phyloP scores from a whole-genome alignment of 2,113 vertebrate genomes.

The Campylomormyrus numenius region DNA sequence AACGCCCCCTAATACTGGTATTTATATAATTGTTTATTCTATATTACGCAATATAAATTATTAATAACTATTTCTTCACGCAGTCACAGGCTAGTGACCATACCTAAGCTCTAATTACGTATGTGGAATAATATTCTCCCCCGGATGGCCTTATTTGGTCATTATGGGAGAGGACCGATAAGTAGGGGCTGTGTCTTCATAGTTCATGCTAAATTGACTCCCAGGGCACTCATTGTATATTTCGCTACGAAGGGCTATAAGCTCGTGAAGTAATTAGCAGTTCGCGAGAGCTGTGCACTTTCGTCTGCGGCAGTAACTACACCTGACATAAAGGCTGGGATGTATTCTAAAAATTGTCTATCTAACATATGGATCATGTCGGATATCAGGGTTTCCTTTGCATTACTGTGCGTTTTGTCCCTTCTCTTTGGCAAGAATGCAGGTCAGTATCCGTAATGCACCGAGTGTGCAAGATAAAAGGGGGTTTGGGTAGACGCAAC shows the following conservation, averaged over 20 bases:
- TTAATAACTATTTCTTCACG: background rate
- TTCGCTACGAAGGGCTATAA: background rate
- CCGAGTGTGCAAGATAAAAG: background rate
- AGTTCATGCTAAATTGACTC: background rate
- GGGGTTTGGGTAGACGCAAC: too few relatives aligned
- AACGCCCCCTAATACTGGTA: background rate
- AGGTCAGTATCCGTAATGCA: conserved; percentile 3
- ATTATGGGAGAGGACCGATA: background rate
- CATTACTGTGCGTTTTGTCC: background rate
- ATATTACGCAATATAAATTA: background rate
- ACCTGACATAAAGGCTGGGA: background rate
- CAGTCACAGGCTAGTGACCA: background rate
- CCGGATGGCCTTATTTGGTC: background rate
- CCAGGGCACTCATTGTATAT: background rate
- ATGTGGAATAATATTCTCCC: background rate
- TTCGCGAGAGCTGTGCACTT: background rate
- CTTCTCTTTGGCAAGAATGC: background rate
- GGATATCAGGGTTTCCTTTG: background rate
- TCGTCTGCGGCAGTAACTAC: background rate
- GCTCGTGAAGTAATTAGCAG: background rate
- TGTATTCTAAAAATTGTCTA: background rate
- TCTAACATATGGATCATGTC: background rate
- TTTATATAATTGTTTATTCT: background rate
- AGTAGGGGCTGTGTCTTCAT: background rate
- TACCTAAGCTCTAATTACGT: background rate